Base-by-base conservation (phyloP, 2,113 vertebrate species). In the Sula dactylatra region DNA sequence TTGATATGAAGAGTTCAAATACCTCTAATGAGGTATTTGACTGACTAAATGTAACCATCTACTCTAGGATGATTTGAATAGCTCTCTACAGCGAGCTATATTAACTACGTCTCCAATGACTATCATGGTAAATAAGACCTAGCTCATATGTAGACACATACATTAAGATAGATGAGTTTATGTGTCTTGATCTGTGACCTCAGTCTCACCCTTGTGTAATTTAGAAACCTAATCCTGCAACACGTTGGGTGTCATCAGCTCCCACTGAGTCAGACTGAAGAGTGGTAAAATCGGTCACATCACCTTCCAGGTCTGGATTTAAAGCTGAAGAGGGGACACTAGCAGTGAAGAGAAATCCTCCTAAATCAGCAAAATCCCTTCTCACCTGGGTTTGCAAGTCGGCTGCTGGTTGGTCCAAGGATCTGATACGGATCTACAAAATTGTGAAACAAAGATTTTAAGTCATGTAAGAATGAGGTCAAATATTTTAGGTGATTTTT, bases 311-410 rank as follows among this genome's bases (percentile, higher is more conserved):
- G 9, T 70, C n/a, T 88, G 61, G 50, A 65, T 26, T 94, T 80
- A 86, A 79, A 79, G 27, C 6, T 78, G 36, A 56, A 88, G n/a
- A 47, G 67, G 31, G 58, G 26, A 64, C 52, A 71, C 22, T 62
- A 76, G 13, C 25, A 95, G 32, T 38, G 45, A 50, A 74, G 34
- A 56, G 31, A 79, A 82, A 38, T 27, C 11, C 44, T 85, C 71
- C 29, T n/a, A 69, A 82, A 88, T 18, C 38, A 92, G 32, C 56
- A 89, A 92, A 95, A 94, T 12, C 44, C 59, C 18, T 32, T 86
- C 98, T 98, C 98, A 99, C 99, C 99, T 99, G 99, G 99, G 95
- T 99, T 99, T 92, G 99, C 99, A 73, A 99, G 99, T 82, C 99
- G 99, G 96, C 99, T 99, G 98, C 99, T 99, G 62, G 99, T 98